Evolutionary conservation across 2,113 vertebrate genomes (phyloP).

Genomic region (Centropristis striata): DNA sequence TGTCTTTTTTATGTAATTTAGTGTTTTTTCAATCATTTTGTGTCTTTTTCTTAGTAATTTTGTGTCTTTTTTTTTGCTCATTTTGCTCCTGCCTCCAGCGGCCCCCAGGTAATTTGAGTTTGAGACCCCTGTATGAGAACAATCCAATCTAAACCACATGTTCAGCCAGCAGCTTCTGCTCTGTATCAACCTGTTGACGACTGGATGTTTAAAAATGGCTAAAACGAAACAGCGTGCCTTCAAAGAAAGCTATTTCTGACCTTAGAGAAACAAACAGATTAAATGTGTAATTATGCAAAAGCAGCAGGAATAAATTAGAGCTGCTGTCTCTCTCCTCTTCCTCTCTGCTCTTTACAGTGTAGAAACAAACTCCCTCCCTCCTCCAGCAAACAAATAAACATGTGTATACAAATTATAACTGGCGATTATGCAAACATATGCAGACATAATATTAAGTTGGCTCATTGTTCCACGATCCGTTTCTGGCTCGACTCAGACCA

Average conservation of each 20-base stretch:
- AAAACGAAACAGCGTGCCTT: background rate
- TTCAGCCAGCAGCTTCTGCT: slow-evolving; percentile 7
- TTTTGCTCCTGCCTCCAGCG: no score
- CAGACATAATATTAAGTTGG: background rate
- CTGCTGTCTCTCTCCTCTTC: background rate
- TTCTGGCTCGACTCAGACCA: background rate
- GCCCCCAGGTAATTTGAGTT: no score
- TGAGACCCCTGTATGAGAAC: no score
- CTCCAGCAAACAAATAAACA: slow-evolving; percentile 23
- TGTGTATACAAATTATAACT: slow-evolving; percentile 7
- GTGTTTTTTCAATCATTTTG: no score
- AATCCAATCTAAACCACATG: no score
- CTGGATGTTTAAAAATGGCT: accelerated
- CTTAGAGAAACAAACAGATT: slow-evolving; percentile 8
- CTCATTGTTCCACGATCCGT: slow-evolving; percentile 1
- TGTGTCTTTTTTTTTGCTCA: no score
- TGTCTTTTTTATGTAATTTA: no score
- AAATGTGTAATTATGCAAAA: slow-evolving; percentile 14
- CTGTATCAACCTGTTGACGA: background rate
- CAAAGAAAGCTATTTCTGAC: background rate
- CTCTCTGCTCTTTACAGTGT: background rate
- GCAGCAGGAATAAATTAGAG: background rate
- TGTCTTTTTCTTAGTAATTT: no score
- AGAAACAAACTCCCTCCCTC: background rate
- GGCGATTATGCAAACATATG: slow-evolving; percentile 38